Percentiles rank a stretch among this genome's conserved stretches.
Evolutionary conservation across 2,888 invertebrate species (phyloP).

Genomic region (Petrolisthes cinctipes): DNA sequence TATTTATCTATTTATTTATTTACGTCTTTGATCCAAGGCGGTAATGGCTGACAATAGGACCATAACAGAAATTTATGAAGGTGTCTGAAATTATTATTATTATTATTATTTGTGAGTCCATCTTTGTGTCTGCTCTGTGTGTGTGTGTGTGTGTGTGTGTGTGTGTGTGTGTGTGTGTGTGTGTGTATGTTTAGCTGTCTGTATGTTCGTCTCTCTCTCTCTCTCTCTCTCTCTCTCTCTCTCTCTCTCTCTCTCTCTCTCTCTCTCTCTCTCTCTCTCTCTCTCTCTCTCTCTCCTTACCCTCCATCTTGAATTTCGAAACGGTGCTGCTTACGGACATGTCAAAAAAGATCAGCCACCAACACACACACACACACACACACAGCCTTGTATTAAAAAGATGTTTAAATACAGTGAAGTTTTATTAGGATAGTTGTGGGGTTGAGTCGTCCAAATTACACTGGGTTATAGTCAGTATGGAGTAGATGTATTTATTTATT

Average conservation of each 20-base stretch:
- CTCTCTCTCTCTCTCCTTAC: neutral
- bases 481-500: no score
- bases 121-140: neutral
- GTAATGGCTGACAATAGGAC: no score
- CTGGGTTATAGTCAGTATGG: no score
- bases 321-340: neutral
- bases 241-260: conserved; percentile 9
- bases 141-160: conserved; percentile 10
- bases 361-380: neutral
- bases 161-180: neutral
- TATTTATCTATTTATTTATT: no score
- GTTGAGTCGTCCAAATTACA: no score
- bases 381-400: no score
- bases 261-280: neutral
- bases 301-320: neutral
- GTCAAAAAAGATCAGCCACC: neutral
- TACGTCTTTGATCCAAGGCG: no score
- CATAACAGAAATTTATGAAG: no score
- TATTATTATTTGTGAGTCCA: neutral
- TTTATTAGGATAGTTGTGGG: no score
- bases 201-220: neutral
- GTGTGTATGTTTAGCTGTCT: neutral
- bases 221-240: neutral
- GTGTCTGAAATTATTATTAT: neutral
- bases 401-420: no score